Conservation (phyloP, 2,113 vertebrate genomes). For the Hiodon alosoides region DNA sequence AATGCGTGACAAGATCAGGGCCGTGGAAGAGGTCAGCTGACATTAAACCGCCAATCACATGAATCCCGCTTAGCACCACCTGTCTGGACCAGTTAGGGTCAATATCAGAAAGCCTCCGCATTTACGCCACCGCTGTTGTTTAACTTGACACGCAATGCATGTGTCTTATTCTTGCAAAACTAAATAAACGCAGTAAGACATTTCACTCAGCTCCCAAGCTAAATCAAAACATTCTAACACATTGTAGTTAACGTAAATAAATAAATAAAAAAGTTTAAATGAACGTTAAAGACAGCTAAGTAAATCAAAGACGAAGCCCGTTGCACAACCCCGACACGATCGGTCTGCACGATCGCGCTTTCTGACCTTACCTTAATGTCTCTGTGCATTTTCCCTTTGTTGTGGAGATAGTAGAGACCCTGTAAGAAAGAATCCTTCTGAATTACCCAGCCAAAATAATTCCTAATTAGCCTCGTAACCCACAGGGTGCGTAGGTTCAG, state of each 20-base stretch:
- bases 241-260: no score
- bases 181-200: no score
- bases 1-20: neutral
- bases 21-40: neutral
- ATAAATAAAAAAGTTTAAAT: no score
- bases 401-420: conserved; percentile 72
- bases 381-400: conserved; percentile 74
- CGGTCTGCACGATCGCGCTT: neutral
- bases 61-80: neutral
- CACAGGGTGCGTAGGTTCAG: no score
- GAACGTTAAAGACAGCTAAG: no score
- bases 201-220: no score
- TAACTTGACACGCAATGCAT: no score
- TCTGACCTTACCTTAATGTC: conserved; percentile 66
- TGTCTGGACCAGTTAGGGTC: neutral
- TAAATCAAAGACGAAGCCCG: no score
- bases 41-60: neutral
- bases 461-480: neutral
- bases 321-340: neutral
- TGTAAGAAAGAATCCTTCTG: conserved; percentile 28
- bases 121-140: neutral
- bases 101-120: neutral
- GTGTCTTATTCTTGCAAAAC: no score
- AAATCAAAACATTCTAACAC: no score
- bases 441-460: no score